These are phyloP conservation scores for Antitype chi DNA, from an alignment of 2,888 invertebrate species.

Conservation along the genomic window DNA sequence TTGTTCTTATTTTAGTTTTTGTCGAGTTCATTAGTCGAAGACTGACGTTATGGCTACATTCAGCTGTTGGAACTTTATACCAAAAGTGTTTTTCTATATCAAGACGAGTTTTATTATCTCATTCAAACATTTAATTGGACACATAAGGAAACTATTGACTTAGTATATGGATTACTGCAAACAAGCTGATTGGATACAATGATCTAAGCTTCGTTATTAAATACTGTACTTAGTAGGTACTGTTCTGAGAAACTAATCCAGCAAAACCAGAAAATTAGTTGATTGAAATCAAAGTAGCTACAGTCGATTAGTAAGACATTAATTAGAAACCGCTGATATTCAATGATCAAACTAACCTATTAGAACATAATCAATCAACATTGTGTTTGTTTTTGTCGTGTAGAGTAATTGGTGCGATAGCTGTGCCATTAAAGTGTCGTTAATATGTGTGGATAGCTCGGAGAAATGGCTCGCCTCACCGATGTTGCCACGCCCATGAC, in stretches of 20 bases:
- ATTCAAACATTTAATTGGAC: not conserved
- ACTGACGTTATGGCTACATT: conserved; percentile 33
- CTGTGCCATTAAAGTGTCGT: conserved; percentile 56
- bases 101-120: conserved; percentile 18
- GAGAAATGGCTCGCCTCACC: conserved; percentile 58
- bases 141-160: not conserved
- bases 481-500: conserved; percentile 54
- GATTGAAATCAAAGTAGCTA: conserved; percentile 14
- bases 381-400: conserved; percentile 60
- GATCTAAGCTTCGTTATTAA: not conserved
- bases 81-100: conserved; percentile 1
- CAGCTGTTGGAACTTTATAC: conserved; percentile 33
- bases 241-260: not conserved
- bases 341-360: conserved; percentile 43
- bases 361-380: conserved; percentile 64
- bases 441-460: conserved; percentile 53
- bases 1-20: conserved; percentile 68
- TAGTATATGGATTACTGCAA: too few species aligned
- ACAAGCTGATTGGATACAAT: not conserved
- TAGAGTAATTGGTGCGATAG: conserved; percentile 58
- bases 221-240: not conserved
- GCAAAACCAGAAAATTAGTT: not conserved
- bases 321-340: conserved; percentile 47
- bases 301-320: conserved; percentile 43
- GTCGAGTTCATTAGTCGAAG: conserved; percentile 28